These are phyloP conservation scores for Hanleya hanleyi DNA, from an alignment of 2,888 invertebrate species.

Conservation along the genomic window DNA sequence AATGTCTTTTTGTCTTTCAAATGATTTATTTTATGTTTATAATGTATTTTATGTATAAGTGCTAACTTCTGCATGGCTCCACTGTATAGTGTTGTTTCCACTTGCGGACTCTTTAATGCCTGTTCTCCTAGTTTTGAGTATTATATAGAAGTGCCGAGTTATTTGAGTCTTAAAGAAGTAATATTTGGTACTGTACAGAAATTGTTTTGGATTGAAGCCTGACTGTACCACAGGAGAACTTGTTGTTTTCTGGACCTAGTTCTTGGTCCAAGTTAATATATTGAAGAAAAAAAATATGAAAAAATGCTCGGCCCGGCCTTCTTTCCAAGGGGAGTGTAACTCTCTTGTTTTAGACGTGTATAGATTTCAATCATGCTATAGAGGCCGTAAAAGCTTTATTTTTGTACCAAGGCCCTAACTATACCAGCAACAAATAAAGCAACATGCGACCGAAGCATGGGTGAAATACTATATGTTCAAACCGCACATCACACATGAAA, in stretches of 20 bases:
- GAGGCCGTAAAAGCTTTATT: conserved; percentile 1
- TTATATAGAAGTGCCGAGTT: neutral
- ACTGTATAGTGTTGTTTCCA: too few relatives aligned
- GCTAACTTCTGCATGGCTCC: neutral
- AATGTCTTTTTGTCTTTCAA: conserved; percentile 2
- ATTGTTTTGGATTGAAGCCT: neutral
- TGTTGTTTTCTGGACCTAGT: neutral
- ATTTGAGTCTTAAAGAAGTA: too few relatives aligned
- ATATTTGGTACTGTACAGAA: neutral
- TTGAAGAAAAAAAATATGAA: too few relatives aligned
- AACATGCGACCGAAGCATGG: neutral
- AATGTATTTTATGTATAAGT: conserved; percentile 7
- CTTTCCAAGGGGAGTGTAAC: neutral
- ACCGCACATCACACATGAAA: conserved; percentile 3
- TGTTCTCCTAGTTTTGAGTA: too few relatives aligned
- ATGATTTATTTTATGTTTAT: conserved; percentile 9
- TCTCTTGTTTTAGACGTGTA: neutral
- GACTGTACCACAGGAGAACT: neutral
- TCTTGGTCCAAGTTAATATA: neutral
- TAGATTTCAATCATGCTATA: conserved; percentile 1
- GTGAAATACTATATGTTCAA: neutral
- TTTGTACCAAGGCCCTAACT: conserved; percentile 5
- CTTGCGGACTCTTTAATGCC: too few relatives aligned
- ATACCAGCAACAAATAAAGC: neutral
- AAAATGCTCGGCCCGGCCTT: neutral